phyloP scores from a whole-genome alignment of 2,797 vertebrate genomes.

The Sebastes minor region DNA sequence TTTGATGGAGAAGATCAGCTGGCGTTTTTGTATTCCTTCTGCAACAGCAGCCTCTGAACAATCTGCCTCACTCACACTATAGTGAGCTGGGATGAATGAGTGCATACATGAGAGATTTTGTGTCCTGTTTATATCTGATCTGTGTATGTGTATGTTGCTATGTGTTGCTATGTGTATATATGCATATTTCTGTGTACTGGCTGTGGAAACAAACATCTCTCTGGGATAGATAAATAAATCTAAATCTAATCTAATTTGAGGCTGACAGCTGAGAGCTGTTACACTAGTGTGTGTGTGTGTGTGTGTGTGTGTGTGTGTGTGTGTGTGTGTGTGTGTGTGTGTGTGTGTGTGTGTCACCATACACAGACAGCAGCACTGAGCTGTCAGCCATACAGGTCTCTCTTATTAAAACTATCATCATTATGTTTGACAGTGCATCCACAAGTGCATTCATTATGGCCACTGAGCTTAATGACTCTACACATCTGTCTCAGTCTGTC shows the following conservation, averaged over 20 bases:
- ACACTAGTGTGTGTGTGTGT: not conserved
- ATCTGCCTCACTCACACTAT: not conserved
- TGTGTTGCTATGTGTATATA: too few species aligned
- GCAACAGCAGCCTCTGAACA: not conserved
- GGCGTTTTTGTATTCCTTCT: not conserved
- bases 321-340: not conserved
- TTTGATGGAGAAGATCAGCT: not conserved
- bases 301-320: not conserved
- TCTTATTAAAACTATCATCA: not conserved
- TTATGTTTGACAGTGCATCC: not conserved
- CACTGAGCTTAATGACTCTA: not conserved
- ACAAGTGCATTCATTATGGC: not conserved
- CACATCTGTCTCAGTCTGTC: not conserved
- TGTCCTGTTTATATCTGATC: not conserved
- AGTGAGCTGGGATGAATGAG: not conserved
- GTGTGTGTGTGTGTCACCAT: not conserved
- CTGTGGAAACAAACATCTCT: too few species aligned
- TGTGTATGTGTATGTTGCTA: too few species aligned
- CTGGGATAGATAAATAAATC: not conserved
- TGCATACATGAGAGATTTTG: not conserved
- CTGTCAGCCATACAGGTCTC: not conserved
- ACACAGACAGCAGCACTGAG: not conserved
- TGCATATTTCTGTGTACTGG: too few species aligned
- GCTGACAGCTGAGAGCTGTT: conserved; percentile 3
- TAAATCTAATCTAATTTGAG: conserved; percentile 6